Conservation (phyloP, 2,113 vertebrate species). For the Pseudonaja textilis region DNA sequence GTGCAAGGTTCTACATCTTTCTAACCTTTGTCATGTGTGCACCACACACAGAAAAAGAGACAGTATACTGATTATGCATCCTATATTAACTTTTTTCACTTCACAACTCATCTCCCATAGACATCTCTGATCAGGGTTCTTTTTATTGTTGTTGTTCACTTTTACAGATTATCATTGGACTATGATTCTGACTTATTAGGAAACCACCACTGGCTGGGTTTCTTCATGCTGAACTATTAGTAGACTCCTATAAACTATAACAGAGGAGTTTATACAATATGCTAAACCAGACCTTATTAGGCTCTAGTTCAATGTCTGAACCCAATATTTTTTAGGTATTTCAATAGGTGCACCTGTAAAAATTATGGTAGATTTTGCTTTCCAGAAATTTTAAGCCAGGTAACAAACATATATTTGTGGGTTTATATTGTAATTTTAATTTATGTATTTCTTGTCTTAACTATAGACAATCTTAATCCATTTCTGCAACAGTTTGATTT, state of each 20-base stretch:
- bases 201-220: not conserved
- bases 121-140: not conserved
- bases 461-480: not conserved
- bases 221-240: not conserved
- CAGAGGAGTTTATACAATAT: not conserved
- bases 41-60: not conserved
- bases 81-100: not conserved
- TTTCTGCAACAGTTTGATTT: not conserved
- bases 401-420: not conserved
- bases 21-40: not conserved
- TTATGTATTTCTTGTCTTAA: not conserved
- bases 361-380: not conserved
- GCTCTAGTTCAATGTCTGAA: not conserved
- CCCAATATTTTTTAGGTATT: not conserved
- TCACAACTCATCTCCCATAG: not conserved
- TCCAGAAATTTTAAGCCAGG: not conserved
- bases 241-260: not conserved
- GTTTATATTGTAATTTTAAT: not conserved
- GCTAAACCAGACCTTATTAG: not conserved
- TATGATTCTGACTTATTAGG: not conserved
- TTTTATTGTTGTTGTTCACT: not conserved
- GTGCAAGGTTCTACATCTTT: not conserved
- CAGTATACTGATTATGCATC: not conserved
- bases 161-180: not conserved
- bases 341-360: not conserved